Base-by-base conservation (phyloP, 1,140 invertebrate species). In the Asbolus verrucosus region DNA sequence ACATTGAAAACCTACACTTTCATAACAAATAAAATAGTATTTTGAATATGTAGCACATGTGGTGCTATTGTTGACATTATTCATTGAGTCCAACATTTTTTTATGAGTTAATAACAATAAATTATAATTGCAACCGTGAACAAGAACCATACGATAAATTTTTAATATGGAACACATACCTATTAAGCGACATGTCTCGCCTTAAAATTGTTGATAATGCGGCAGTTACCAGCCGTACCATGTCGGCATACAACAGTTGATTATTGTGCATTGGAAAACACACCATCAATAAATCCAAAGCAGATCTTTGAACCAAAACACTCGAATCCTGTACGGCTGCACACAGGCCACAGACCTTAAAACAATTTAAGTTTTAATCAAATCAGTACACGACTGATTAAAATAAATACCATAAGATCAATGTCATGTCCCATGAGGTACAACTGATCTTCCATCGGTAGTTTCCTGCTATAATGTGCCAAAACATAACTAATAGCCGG, bases 131-230 rank as follows among this genome's bases (percentile, higher is more conserved):
- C 24, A 27, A 27, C 24, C 24, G 3, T 27, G 24, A 4, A 4
- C 8, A 8, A 8, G 8, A 27, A 8, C 24, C 8, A 27, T 27
- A 27, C 8, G n/a, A 27, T 27, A 27, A 27, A 3, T 27, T 27
- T 27, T 8, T 4, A 4, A 4, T 27, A 8, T 27, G 3, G n/a
- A 36, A 6, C 6, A 62, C 65, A 72, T 82, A 89, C 87, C 91
- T 87, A 81, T 97, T 98, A 9, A 98, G 84, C 39, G 94, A 96
- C 91, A 96, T 95, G 79, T 98, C 96, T 72, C 96, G 85, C 39
- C 95, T 82, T 6, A 98, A 82, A 68, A 98, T 90, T 0, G 96
- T 94, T 27, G 90, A 88, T 59, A 97, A 81, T 19, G 92, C 91
- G 65, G 94, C 88, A 16, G 91, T 92, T 0, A 95, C 87, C 54